A percentile compares a stretch with the other conserved stretches of the same genome.
Conservation (phyloP, 2,888 invertebrate genomes). For the Pristionchus maxplancki region DNA sequence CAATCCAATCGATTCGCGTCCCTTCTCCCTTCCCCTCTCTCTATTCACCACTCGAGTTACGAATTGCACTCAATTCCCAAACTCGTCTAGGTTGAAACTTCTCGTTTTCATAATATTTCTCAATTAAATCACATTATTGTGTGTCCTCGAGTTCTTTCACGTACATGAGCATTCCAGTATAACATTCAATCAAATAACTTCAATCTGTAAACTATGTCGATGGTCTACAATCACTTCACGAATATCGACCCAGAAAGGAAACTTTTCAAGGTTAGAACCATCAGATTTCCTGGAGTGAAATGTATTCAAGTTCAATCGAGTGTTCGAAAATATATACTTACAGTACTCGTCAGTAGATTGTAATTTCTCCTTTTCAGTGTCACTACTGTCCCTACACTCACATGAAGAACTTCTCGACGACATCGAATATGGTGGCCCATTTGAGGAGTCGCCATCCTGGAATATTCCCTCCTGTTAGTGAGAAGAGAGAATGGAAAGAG, state of each 20-base stretch:
- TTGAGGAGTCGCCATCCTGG: constrained; percentile 14
- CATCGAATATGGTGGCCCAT: constrained; percentile 27
- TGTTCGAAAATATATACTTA: background rate
- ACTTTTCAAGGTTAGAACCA: background rate
- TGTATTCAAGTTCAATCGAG: background rate
- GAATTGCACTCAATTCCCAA: background rate
- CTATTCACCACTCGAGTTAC: constrained; percentile 29
- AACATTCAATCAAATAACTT: background rate
- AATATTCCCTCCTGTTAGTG: constrained; percentile 29
- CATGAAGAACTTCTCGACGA: constrained; percentile 32
- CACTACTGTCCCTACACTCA: constrained; percentile 20
- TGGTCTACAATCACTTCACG: constrained; percentile 40
- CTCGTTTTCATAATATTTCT: background rate
- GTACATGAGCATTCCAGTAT: background rate
- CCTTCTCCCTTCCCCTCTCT: background rate
- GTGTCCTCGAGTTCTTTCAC: no score
- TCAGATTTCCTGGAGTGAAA: background rate
- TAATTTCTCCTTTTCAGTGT: background rate
- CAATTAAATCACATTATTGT: no score
- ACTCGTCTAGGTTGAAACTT: background rate
- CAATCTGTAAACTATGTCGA: background rate
- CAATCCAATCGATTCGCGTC: background rate
- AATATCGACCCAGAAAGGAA: constrained; percentile 20
- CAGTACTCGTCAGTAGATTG: no score
- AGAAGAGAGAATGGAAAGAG: background rate